phyloP scores from a whole-genome alignment of 1,140 invertebrate species.

The Cylas formicarius region DNA sequence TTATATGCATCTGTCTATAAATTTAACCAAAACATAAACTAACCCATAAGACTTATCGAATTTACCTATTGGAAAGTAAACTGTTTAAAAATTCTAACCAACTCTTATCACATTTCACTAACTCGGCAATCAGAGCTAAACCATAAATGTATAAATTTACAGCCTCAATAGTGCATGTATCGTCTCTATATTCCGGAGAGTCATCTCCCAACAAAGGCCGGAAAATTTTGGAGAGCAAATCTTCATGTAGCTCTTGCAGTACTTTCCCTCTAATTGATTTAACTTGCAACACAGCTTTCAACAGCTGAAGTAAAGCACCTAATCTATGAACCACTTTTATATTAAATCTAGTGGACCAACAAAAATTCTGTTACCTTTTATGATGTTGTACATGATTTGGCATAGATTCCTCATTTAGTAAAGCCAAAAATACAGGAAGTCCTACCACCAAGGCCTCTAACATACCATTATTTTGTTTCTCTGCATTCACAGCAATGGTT shows the following conservation, averaged over 20 bases:
- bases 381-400: constrained; percentile 25
- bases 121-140: constrained; percentile 43
- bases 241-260: constrained; percentile 18
- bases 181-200: constrained; percentile 16
- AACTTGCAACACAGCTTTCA: constrained; percentile 44
- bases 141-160: constrained; percentile 43
- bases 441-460: constrained; percentile 24
- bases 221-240: constrained; percentile 26
- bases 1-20: constrained; percentile 44
- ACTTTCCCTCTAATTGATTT: constrained; percentile 35
- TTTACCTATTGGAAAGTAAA: constrained; percentile 15
- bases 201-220: constrained; percentile 22
- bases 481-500: constrained; percentile 27
- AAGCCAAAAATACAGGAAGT: constrained; percentile 30
- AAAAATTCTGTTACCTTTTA: constrained; percentile 23
- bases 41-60: background rate
- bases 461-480: constrained; percentile 22
- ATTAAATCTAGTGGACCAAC: no score
- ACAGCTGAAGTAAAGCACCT: constrained; percentile 44
- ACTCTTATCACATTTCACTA: constrained; percentile 41
- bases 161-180: constrained; percentile 21
- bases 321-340: constrained; percentile 9
- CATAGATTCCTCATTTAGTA: constrained; percentile 25
- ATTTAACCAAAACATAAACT: constrained; percentile 3
- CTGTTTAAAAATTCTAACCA: constrained; percentile 35